Percentiles rank a stretch among this genome's conserved stretches.
These are phyloP conservation scores for Stomorhina lunata DNA, from an alignment of 2,888 invertebrate genomes.

Conservation along the genomic window DNA sequence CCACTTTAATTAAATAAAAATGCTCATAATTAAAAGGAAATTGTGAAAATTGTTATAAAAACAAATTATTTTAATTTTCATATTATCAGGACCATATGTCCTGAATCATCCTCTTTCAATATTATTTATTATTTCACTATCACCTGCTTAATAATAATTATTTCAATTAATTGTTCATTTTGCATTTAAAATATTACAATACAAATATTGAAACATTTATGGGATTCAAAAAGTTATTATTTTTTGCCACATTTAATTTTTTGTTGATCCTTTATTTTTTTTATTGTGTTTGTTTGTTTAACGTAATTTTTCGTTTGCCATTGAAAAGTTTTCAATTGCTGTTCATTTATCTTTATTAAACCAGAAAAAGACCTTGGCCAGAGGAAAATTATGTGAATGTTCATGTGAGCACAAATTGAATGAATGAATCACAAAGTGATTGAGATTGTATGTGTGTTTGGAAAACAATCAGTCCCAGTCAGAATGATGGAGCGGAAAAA, in stretches of 20 bases:
- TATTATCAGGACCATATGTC: background rate
- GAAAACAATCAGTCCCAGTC: background rate
- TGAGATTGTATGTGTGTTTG: too few species aligned
- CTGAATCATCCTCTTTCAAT: background rate
- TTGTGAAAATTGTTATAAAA: too few species aligned
- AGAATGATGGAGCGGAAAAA: background rate
- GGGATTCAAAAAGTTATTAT: too few species aligned
- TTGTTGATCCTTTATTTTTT: too few species aligned
- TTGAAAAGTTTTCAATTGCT: background rate
- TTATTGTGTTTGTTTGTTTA: too few species aligned
- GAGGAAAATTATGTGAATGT: background rate
- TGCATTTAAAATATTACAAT: background rate
- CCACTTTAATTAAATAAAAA: too few species aligned
- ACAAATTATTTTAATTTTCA: too few species aligned
- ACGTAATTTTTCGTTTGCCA: background rate
- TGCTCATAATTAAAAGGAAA: too few species aligned
- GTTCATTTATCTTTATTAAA: conserved; percentile 39
- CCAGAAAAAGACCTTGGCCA: conserved; percentile 3
- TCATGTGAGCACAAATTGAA: background rate
- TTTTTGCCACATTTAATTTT: too few species aligned
- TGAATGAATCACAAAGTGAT: background rate
- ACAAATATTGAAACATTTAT: background rate
- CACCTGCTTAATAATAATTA: background rate
- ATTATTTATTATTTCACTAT: background rate
- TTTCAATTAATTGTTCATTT: conserved; percentile 28